Conservation (phyloP, 2,113 vertebrate genomes). For the Dissostichus mawsoni region DNA sequence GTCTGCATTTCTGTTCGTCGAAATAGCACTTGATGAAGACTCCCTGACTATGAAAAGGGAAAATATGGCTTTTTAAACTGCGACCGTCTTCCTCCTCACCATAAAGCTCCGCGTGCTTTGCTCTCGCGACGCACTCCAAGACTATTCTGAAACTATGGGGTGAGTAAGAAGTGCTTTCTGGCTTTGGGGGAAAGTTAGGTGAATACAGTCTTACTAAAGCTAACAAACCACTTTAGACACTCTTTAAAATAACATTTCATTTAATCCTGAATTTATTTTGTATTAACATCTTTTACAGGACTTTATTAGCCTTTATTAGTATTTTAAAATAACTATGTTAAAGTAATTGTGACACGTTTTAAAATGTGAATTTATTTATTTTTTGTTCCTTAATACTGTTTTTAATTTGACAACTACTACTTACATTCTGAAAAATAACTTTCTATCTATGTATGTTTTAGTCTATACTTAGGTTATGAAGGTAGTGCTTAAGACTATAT, state of each 20-base stretch:
- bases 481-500: not conserved
- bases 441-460: not conserved
- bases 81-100: conserved; percentile 24
- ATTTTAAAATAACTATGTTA: conserved; percentile 12
- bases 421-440: not conserved
- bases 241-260: not conserved
- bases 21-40: conserved; percentile 64
- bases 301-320: not conserved
- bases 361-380: not conserved
- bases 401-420: not conserved
- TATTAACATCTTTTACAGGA: not conserved
- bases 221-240: not conserved
- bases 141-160: conserved; percentile 81
- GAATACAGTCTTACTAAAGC: not conserved
- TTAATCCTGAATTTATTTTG: accelerated
- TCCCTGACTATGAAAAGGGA: conserved; percentile 45
- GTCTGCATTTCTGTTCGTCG: conserved; percentile 63
- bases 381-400: not conserved
- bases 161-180: conserved; percentile 69
- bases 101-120: conserved; percentile 59
- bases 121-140: conserved; percentile 63
- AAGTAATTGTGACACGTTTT: not conserved
- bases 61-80: conserved; percentile 75
- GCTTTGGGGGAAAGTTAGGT: conserved; percentile 35
- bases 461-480: not conserved